Evolutionary conservation across 2,888 invertebrate genomes (phyloP), one percentile per base, ranked within the genome.

Genomic region (Platynereis dumerilii): DNA sequence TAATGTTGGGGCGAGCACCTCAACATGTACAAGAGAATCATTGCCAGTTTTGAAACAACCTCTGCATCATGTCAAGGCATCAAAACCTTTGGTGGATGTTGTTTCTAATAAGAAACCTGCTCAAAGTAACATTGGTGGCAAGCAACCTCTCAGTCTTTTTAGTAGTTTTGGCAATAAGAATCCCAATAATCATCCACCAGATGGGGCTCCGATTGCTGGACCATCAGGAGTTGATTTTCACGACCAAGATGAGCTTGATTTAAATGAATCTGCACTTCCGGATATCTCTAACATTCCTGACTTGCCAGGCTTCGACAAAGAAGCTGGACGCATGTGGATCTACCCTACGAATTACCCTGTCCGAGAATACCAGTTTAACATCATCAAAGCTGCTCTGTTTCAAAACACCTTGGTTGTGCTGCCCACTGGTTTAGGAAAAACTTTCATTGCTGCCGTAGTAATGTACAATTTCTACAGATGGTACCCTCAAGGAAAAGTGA

Each of bases 371-470:
- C 97, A 97, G 81, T 92, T 88, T 83, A 90, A 90, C 79, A 84
- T 85, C 57, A 91, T 92, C 10, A 87, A 90, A 77, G 87, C 91
- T 70, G 90, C 93, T 1, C 86, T 97, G 61, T 90, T 90, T 76
- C 88, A 91, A 44, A 97, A 97, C 80, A 96, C 96, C 0, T 86
- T 97, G 78, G 95, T 96, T 76, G 89, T 90, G 77, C 82, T 89
- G 56, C 89, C 90, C 1, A 90, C 90, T 70, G 96, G 96, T 29
- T 86, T 97, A 70, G 97, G 97, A 15, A 97, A 97, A 85, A 97
- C 97, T 0, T 96, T 97, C 76, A 95, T 98, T 75, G 96, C 96
- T 2, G 94, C 97, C 0, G 96, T 98, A 2, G 90, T 97, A 1
- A 96, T 97, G 94, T 96, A 92, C 85, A 97, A 98, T 84, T 93